Evolutionary conservation across 2,797 vertebrate species (phyloP), one percentile per base, ranked within the genome.

Genomic region (Phrynocephalus guinanensis): DNA sequence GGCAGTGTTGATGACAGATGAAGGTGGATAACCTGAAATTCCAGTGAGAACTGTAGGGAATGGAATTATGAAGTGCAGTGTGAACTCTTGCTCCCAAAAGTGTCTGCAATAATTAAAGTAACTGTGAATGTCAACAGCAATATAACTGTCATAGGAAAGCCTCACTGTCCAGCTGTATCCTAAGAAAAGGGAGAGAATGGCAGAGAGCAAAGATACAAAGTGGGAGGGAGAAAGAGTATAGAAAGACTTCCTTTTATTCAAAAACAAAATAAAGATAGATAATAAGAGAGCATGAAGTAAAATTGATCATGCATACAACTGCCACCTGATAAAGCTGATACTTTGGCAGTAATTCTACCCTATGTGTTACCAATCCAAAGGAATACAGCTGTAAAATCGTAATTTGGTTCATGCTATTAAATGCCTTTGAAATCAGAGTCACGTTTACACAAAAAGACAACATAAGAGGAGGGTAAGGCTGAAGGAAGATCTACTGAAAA

Each of bases 381-480:
- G 15, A 0, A 0, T 0, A 3, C 3, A 56, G 20, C 26, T 89
- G 50, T 66, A 78, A 80, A 68, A 2, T 0, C 2, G 50, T 18
- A 71, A 83, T 16, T 71, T 66, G 76, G 1, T 1, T 5, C 3
- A 5, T 22, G n/a, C 67, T 83, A 67, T 87, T 79, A 86, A 66
- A 52, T 83, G 73, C 67, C 75, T 71, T 4, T n/a, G 66, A 85
- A 79, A 66, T 0, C 15, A 1, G 8, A 38, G 48, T 79, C 84
- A 84, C 89, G 70, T 1, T 38, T 86, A 68, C 1, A 24, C 86
- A 81, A 50, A 89, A 85, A 82, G 50, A 3, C 0, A 86, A 79
- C 52, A 81, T 0, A 0, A 0, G 6, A 0, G 0, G 77, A 52
- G 0, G 0, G 52, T 30, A 89, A 68, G 72, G 0, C 0, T 71